These are phyloP conservation scores for Camponotus floridanus DNA, from an alignment of 1,140 invertebrate genomes.

Conservation along the genomic window DNA sequence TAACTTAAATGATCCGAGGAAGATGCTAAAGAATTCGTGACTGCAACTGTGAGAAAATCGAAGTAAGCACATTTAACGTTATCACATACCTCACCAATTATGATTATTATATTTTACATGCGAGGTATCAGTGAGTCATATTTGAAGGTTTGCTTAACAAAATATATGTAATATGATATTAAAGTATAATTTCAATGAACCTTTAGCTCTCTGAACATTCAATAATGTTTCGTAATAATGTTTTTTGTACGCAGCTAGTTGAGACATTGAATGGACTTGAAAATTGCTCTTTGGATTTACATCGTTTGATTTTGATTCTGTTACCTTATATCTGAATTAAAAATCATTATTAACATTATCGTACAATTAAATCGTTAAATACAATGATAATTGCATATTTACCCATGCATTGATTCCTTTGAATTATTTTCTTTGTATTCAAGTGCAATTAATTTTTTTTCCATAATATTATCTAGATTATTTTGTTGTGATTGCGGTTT, in stretches of 20 bases:
- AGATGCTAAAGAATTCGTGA: constrained; percentile 76
- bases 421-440: not conserved
- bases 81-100: constrained; percentile 6
- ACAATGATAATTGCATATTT: constrained; percentile 3
- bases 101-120: not conserved
- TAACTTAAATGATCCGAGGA: constrained; percentile 68
- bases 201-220: constrained; percentile 76
- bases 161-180: constrained; percentile 2
- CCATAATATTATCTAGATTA: constrained; percentile 6
- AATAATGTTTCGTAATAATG: constrained; percentile 78
- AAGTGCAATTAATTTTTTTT: not conserved
- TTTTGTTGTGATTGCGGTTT: constrained; percentile 31
- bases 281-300: constrained; percentile 18
- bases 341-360: constrained; percentile 21
- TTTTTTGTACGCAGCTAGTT: constrained; percentile 74
- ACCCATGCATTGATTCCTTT: constrained; percentile 5
- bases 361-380: not conserved
- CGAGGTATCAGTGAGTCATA: constrained; percentile 25
- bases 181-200: constrained; percentile 67
- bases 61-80: constrained; percentile 37
- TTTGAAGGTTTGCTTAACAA: not conserved
- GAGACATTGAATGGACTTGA: constrained; percentile 49
- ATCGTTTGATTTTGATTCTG: not conserved
- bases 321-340: constrained; percentile 5
- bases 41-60: constrained; percentile 74